These are phyloP conservation scores for Melikaiella ostensackeni DNA, from an alignment of 2,888 invertebrate species.

Conservation along the genomic window DNA sequence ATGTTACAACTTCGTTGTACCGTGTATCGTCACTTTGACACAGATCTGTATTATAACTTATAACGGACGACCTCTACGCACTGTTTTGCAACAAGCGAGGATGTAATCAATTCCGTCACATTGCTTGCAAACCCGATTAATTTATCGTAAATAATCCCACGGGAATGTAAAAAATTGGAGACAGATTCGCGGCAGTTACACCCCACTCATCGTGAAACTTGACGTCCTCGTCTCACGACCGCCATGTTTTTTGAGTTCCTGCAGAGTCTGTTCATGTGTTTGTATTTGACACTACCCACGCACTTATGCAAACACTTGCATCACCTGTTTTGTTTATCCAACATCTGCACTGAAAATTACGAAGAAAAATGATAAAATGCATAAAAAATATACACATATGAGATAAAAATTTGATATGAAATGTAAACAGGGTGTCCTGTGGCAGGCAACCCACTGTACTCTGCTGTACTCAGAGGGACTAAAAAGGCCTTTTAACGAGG, in stretches of 20 bases:
- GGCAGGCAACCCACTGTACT: too few species aligned
- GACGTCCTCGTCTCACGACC: not conserved
- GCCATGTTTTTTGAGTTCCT: not conserved
- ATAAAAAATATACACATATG: too few species aligned
- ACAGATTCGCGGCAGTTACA: not conserved
- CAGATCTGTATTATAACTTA: not conserved
- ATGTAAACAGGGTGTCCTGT: too few species aligned
- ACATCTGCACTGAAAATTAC: too few species aligned
- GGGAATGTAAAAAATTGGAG: not conserved
- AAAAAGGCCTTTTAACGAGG: too few species aligned
- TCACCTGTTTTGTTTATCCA: too few species aligned
- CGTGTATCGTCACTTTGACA: slow-evolving; percentile 18
- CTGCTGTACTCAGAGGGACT: too few species aligned
- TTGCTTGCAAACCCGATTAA: not conserved
- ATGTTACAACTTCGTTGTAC: not conserved
- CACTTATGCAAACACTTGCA: too few species aligned
- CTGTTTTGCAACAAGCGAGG: not conserved
- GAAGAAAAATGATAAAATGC: too few species aligned
- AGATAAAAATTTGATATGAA: too few species aligned
- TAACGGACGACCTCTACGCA: not conserved
- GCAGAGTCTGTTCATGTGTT: not conserved
- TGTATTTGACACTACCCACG: not conserved
- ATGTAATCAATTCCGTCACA: not conserved
- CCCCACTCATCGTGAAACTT: not conserved
- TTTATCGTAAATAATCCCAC: not conserved